Conservation (phyloP, 2,797 vertebrate species). For the Naso thynnoides region DNA sequence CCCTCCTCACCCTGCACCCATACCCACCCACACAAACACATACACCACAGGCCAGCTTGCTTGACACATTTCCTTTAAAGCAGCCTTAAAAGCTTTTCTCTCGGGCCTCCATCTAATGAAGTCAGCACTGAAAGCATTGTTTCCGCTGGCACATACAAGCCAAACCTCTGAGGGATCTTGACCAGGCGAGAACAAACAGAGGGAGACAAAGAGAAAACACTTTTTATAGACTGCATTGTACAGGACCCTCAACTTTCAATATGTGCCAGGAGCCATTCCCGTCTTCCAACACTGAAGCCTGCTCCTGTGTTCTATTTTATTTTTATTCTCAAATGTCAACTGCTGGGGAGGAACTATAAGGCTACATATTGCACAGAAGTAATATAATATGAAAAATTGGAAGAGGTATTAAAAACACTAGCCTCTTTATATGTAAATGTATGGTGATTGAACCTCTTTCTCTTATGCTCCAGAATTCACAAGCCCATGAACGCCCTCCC, state of each 20-base stretch:
- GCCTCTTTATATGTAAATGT: constrained; percentile 74
- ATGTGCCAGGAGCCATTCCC: constrained; percentile 70
- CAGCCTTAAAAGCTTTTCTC: constrained; percentile 75
- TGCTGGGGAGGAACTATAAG: constrained; percentile 45
- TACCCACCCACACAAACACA: constrained; percentile 52
- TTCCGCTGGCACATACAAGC: constrained; percentile 71
- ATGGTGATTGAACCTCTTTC: constrained; percentile 66
- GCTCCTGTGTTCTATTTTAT: constrained; percentile 58
- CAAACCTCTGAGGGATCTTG: constrained; percentile 66
- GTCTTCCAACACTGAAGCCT: constrained; percentile 46
- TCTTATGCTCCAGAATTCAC: constrained; percentile 38
- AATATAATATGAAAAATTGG: constrained; percentile 59
- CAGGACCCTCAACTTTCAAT: constrained; percentile 70
- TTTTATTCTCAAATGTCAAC: constrained; percentile 71
- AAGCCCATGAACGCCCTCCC: constrained; percentile 24
- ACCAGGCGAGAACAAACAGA: constrained; percentile 69
- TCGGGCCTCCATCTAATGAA: constrained; percentile 79
- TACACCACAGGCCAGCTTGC: constrained; percentile 62
- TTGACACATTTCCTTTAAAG: constrained; percentile 74
- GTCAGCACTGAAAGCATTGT: constrained; percentile 77
- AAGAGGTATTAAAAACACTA: constrained; percentile 54
- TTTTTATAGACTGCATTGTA: constrained; percentile 69
- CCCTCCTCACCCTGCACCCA: constrained; percentile 6
- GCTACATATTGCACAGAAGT: constrained; percentile 39
- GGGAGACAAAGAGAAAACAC: constrained; percentile 65